Base-by-base conservation (phyloP, 2,888 invertebrate species). In the Polydrusus pterygomalis region DNA sequence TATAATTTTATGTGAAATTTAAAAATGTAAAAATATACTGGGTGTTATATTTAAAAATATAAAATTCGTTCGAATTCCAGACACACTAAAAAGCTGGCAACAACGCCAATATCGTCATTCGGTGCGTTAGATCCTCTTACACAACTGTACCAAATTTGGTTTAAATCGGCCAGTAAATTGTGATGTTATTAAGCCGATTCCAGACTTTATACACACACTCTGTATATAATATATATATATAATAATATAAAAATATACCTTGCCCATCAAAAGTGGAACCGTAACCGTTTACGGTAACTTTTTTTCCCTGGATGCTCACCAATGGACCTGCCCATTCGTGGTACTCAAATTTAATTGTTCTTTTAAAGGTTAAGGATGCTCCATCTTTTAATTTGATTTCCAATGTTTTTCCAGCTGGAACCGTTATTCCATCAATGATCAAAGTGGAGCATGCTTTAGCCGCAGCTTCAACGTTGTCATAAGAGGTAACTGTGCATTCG, bases 181-280 rank as follows among this genome's bases (percentile, higher is more conserved):
- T n/a, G n/a, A n/a, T n/a, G n/a, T n/a, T n/a, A n/a, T n/a, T n/a
- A n/a, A n/a, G n/a, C n/a, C n/a, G n/a, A n/a, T n/a, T n/a, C n/a
- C n/a, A n/a, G n/a, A n/a, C n/a, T n/a, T n/a, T n/a, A n/a, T n/a
- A n/a, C n/a, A n/a, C n/a, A n/a, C n/a, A n/a, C n/a, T n/a, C n/a
- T n/a, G n/a, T n/a, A n/a, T n/a, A n/a, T n/a, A n/a, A n/a, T n/a
- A n/a, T n/a, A n/a, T n/a, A n/a, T n/a, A n/a, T n/a, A n/a, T n/a
- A n/a, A n/a, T n/a, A n/a, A n/a, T n/a, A 51, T n/a, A 51, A 11
- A 18, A 15, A 54, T 15, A 0, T 62, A 71, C 80, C 80, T 67
- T 76, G 68, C 9, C 79, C 80, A 69, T 80, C 79, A 10, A 80
- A 73, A n/a, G 56, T 60, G 5, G 47, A 34, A 11, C 62, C 62